Percentiles rank a stretch among this genome's conserved stretches.
Evolutionary conservation across 2,888 invertebrate genomes (phyloP).

Genomic region (Drosophila lutescens): DNA sequence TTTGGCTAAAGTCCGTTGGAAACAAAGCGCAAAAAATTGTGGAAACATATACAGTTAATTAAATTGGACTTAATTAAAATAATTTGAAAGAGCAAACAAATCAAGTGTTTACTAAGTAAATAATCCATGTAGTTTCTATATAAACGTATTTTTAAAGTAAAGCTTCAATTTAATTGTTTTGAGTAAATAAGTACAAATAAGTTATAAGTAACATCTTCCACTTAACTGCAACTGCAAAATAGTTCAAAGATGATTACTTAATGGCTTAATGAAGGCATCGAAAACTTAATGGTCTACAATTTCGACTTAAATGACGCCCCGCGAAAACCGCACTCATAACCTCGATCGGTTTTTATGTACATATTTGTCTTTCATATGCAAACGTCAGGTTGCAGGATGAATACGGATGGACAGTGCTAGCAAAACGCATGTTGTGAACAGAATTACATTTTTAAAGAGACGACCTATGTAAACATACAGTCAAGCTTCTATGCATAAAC

Average conservation of each 20-base stretch:
- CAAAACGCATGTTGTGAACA: constrained; percentile 67
- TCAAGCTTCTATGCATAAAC: neutral
- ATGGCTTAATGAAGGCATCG: constrained; percentile 69
- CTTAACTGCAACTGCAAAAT: constrained; percentile 48
- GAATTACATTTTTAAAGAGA: constrained; percentile 71
- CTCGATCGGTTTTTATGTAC: constrained; percentile 24
- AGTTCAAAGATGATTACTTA: constrained; percentile 71
- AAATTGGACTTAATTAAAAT: neutral
- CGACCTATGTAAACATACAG: constrained; percentile 6
- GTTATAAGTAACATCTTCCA: too few relatives aligned
- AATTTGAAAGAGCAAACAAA: neutral
- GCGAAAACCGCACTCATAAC: constrained; percentile 24
- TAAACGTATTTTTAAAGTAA: too few relatives aligned
- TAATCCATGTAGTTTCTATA: neutral
- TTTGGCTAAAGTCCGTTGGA: constrained; percentile 10
- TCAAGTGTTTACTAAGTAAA: constrained; percentile 1
- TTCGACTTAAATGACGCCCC: too few relatives aligned
- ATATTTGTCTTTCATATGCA: constrained; percentile 56
- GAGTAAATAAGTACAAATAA: too few relatives aligned
- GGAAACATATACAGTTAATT: constrained; percentile 6
- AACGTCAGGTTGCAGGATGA: constrained; percentile 19
- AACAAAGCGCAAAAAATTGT: neutral
- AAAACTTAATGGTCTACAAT: too few relatives aligned
- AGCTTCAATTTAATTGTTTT: too few relatives aligned
- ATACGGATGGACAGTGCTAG: constrained; percentile 26